These are phyloP conservation scores for Lophura nycthemera DNA, from an alignment of 2,113 vertebrate genomes.

Conservation along the genomic window DNA sequence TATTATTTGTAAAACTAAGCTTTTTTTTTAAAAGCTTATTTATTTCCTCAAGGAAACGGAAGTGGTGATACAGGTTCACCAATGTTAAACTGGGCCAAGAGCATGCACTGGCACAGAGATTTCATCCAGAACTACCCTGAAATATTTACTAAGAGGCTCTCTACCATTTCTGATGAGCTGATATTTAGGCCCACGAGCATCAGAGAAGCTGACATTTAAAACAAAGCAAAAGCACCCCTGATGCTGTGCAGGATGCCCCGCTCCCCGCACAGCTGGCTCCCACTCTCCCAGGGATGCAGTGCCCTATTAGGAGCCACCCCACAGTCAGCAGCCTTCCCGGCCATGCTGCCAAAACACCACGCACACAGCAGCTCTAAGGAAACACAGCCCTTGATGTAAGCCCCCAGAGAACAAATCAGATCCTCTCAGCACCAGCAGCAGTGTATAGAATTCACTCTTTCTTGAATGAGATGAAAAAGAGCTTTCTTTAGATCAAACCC, in stretches of 20 bases:
- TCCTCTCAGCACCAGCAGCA: neutral
- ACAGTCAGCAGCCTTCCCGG: fast-evolving
- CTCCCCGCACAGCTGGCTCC: fast-evolving
- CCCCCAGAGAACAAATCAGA: neutral
- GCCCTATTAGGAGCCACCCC: fast-evolving
- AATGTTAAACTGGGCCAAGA: neutral
- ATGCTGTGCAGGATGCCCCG: fast-evolving
- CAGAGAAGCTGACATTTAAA: neutral
- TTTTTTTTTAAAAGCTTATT: neutral
- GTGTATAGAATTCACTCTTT: fast-evolving
- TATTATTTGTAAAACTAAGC: neutral
- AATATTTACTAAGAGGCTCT: neutral
- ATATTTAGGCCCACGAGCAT: neutral
- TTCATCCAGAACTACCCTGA: neutral
- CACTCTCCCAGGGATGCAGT: fast-evolving
- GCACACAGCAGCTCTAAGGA: neutral
- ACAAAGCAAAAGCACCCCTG: neutral
- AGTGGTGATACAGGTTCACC: fast-evolving
- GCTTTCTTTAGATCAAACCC: neutral
- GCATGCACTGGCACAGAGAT: neutral
- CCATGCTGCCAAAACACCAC: neutral
- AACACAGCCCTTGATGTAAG: neutral
- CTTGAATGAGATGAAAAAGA: neutral
- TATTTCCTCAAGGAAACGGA: neutral
- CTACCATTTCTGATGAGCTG: neutral